These are phyloP conservation scores for Aegotheles bennettii DNA, from an alignment of 2,113 vertebrate species.

Conservation along the genomic window DNA sequence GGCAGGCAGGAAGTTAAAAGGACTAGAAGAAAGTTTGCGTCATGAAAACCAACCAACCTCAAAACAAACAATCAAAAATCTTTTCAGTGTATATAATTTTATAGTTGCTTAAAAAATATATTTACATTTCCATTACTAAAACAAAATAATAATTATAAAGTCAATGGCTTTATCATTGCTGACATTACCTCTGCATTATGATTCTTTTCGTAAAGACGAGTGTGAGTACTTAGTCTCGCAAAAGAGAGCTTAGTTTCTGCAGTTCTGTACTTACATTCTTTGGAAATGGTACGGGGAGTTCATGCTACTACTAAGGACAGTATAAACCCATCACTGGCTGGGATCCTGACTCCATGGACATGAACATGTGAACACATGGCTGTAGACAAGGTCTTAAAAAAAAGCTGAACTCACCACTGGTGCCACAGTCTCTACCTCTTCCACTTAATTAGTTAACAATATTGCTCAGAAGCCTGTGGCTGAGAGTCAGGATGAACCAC, in stretches of 20 bases:
- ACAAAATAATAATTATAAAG: background rate
- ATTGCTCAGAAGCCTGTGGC: background rate
- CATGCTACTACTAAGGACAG: background rate
- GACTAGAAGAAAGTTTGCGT: background rate
- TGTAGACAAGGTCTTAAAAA: background rate
- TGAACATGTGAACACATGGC: background rate
- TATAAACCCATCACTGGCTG: background rate
- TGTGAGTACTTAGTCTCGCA: slow-evolving; percentile 11
- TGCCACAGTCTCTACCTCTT: background rate
- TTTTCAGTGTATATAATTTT: background rate
- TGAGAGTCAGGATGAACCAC: background rate
- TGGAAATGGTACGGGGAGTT: background rate
- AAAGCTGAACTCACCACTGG: background rate
- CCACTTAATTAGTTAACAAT: background rate
- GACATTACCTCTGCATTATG: background rate
- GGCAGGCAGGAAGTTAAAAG: background rate
- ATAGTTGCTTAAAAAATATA: background rate
- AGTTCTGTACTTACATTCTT: background rate
- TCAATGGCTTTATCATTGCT: slow-evolving; percentile 29
- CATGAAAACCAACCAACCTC: background rate
- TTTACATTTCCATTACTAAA: slow-evolving; percentile 17
- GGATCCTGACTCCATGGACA: background rate
- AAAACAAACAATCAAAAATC: background rate
- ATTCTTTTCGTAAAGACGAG: slow-evolving; percentile 21
- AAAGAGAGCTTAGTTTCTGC: background rate